These are phyloP conservation scores for Tenebrio molitor DNA, from an alignment of 1,140 invertebrate genomes.

Conservation along the genomic window DNA sequence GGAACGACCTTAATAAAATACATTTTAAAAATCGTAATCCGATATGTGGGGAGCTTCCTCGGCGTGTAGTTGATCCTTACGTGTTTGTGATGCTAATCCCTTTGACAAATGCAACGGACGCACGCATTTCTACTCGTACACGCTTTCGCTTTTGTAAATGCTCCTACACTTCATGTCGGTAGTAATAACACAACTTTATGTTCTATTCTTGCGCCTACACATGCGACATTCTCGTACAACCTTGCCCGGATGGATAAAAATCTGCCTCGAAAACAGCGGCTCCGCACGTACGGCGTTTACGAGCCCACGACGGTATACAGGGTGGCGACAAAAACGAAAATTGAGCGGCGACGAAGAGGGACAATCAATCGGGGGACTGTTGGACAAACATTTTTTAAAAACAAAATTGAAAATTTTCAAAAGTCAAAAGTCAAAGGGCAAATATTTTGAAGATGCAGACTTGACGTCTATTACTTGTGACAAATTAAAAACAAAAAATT, in stretches of 20 bases:
- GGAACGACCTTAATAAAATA: constrained; percentile 33
- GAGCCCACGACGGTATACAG: background rate
- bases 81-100: constrained; percentile 50
- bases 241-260: constrained; percentile 22
- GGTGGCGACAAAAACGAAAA: background rate
- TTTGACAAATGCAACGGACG: constrained; percentile 47
- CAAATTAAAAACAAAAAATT: no score
- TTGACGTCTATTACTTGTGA: no score
- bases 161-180: constrained; percentile 40
- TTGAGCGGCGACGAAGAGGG: no score
- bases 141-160: constrained; percentile 25
- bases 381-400: no score
- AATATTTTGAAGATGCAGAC: no score
- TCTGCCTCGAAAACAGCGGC: background rate
- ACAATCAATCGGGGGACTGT: no score
- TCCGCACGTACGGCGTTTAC: background rate
- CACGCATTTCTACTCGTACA: constrained; percentile 47
- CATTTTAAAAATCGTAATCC: constrained; percentile 46
- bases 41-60: constrained; percentile 41
- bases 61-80: constrained; percentile 37
- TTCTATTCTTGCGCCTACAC: constrained; percentile 43
- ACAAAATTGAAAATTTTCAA: no score
- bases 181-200: constrained; percentile 47
- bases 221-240: constrained; percentile 39
- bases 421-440: no score